phyloP scores from a whole-genome alignment of 2,113 vertebrate species.

The Dolichotis patagonum region DNA sequence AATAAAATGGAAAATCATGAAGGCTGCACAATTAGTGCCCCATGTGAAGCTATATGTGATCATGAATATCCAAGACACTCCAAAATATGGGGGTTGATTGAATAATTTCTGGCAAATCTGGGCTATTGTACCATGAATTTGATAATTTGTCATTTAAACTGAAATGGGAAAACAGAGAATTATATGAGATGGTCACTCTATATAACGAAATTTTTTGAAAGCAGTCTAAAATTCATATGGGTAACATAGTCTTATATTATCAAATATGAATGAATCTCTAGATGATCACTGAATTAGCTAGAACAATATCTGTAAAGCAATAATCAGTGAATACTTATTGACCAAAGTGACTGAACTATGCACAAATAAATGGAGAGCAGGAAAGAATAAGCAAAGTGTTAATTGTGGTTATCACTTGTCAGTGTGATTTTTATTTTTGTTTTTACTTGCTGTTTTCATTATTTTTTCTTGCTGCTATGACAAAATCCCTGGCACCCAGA shows the following conservation, averaged over 20 bases:
- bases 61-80: background rate
- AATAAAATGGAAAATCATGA: conserved; percentile 11
- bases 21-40: background rate
- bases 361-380: background rate
- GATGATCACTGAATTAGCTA: background rate
- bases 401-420: background rate
- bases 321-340: background rate
- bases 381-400: background rate
- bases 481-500: background rate
- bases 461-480: background rate
- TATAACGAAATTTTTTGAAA: background rate
- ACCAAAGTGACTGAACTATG: background rate
- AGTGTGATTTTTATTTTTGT: background rate
- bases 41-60: background rate
- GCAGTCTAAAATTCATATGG: background rate
- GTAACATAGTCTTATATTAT: background rate
- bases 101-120: conserved; percentile 1
- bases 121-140: background rate
- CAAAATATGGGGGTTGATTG: background rate
- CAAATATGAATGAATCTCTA: background rate
- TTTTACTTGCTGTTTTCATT: background rate
- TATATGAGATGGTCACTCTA: background rate
- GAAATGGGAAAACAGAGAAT: background rate
- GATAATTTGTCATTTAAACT: background rate
- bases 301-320: background rate